Conservation (phyloP, 2,888 invertebrate genomes). For the Siphlonurus alternatus region DNA sequence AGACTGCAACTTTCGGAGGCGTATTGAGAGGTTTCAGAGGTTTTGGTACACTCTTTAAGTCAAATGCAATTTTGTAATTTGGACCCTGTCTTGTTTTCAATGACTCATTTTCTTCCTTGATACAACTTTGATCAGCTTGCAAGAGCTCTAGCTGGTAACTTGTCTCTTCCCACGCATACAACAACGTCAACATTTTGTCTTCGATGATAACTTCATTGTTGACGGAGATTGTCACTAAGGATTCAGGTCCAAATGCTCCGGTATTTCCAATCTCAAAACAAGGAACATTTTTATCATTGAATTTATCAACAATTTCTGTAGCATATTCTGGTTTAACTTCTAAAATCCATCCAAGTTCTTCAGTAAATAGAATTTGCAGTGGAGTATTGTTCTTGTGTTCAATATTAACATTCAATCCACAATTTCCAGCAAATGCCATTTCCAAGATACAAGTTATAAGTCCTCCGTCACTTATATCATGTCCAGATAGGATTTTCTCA, state of each 20-base stretch:
- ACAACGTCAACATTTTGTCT: constrained; percentile 45
- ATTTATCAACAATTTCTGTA: constrained; percentile 40
- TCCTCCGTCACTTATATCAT: constrained; percentile 96
- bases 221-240: constrained; percentile 25
- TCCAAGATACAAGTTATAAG: constrained; percentile 76
- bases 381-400: constrained; percentile 35
- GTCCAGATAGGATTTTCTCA: constrained; percentile 42
- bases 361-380: constrained; percentile 58
- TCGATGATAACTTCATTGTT: constrained; percentile 41
- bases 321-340: constrained; percentile 45
- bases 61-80: constrained; percentile 51
- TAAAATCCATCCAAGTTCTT: constrained; percentile 73
- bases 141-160: constrained; percentile 75
- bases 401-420: constrained; percentile 54
- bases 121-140: constrained; percentile 68
- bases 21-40: constrained; percentile 16
- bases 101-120: constrained; percentile 56
- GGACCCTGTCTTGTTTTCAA: constrained; percentile 51
- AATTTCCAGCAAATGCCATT: constrained; percentile 90
- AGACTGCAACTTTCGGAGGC: constrained; percentile 56
- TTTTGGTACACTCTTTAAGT: constrained; percentile 23
- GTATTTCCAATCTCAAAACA: constrained; percentile 51
- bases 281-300: constrained; percentile 39
- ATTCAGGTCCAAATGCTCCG: constrained; percentile 45
- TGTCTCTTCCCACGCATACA: constrained; percentile 88